Evolutionary conservation across 2,888 invertebrate species (phyloP), one percentile per base, ranked within the genome.

Genomic region (Eupelmus urozonus): DNA sequence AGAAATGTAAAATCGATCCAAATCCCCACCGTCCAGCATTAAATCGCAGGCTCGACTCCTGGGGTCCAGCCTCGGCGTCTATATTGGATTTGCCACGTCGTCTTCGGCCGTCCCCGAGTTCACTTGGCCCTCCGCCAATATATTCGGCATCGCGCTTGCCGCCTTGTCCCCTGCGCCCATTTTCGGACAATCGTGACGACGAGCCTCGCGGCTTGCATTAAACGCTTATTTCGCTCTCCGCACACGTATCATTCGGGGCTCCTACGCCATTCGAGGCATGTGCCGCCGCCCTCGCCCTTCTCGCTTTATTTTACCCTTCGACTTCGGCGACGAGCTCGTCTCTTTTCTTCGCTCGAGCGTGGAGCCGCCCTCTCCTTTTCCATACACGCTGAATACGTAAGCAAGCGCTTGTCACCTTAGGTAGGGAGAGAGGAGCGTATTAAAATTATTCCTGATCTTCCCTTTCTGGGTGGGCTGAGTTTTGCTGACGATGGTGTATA

Each of bases 171-270:
- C 16, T 11, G 73, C 76, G 82, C 82, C 85, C 83, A 83, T 86
- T 84, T 83, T 85, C 83, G 82, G 85, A 85, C 86, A 85, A 86
- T 85, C 85, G 83, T 81, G 83, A 82, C 80, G 80, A 81, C 73
- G 79, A 74, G 67, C 40, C 67, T 27, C 71, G 3, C 67, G 45
- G 16, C 60, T 69, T 53, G 80, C 82, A 82, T 83, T 81, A 84
- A 83, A 79, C 84, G 86, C 84, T 86, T 85, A 86, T 85, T 87
- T 87, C 81, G 87, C 83, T 85, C 84, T 83, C 86, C 80, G 83
- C 81, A 84, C 86, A 87, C 87, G 87, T 87, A 84, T 85, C 83
- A 82, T 76, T 34, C 79, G 63, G 69, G 81, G 69, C 67, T 76
- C 80, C 73, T 71, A 59, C 62, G 29, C 60, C 66, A 23, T 53